A percentile compares a stretch with the other conserved stretches of the same genome.
phyloP scores from a whole-genome alignment of 2,113 vertebrate species.

The Eclectus roratus region DNA sequence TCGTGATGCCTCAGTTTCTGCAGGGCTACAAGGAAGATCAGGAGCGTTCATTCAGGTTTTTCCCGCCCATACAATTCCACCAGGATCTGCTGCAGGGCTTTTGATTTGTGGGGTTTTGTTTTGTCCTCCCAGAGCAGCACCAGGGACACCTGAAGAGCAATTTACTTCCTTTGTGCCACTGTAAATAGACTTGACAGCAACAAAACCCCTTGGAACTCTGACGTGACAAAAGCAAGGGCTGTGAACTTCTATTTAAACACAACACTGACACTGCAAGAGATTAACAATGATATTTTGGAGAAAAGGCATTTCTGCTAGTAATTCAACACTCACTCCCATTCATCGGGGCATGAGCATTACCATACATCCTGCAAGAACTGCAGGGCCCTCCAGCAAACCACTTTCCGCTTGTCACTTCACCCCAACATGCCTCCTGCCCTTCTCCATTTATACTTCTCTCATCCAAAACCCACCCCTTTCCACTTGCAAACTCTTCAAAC shows the following conservation, averaged over 20 bases:
- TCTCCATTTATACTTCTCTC: background rate
- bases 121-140: background rate
- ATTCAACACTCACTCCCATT: constrained; percentile 4
- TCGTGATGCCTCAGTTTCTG: background rate
- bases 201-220: background rate
- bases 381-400: constrained; percentile 7
- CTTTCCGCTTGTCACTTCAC: background rate
- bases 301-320: background rate
- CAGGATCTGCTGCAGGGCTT: background rate
- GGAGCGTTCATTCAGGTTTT: background rate
- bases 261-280: background rate
- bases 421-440: background rate
- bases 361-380: background rate
- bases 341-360: background rate
- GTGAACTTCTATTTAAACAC: background rate
- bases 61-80: background rate
- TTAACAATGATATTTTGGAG: background rate
- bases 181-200: background rate
- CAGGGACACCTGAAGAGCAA: background rate
- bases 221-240: background rate
- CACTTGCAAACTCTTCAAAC: background rate
- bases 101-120: background rate
- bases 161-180: background rate
- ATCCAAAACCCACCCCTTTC: background rate
- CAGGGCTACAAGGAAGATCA: background rate